Evolutionary conservation across 2,888 invertebrate species (phyloP).

Genomic region (Podotricha telesiphe): DNA sequence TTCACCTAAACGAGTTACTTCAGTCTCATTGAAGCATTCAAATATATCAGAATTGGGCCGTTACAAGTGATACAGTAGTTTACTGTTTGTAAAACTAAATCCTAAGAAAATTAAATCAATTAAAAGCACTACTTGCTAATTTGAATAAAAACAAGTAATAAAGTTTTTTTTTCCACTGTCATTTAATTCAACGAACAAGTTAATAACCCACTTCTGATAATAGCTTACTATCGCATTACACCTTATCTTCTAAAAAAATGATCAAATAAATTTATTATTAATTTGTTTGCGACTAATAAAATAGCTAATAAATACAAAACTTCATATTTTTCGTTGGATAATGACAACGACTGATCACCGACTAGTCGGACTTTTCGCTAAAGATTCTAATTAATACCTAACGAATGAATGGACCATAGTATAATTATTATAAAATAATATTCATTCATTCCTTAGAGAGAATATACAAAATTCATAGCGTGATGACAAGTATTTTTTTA

Average conservation of each 20-base stretch:
- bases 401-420: not conserved
- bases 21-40: constrained; percentile 62
- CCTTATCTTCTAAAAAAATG: not conserved
- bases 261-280: not conserved
- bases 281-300: not conserved
- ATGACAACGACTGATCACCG: not conserved
- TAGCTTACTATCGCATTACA: constrained; percentile 4
- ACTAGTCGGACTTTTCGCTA: not conserved
- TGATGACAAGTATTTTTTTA: too few species aligned
- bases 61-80: not conserved
- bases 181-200: not conserved
- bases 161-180: not conserved
- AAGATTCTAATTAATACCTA: not conserved
- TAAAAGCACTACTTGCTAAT: not conserved
- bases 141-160: too few species aligned
- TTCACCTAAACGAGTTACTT: constrained; percentile 50
- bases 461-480: not conserved
- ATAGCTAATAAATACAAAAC: not conserved
- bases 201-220: constrained; percentile 13
- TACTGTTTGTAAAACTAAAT: not conserved
- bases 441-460: not conserved
- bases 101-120: not conserved
- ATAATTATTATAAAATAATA: not conserved
- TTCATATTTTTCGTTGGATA: not conserved
- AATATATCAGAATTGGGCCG: constrained; percentile 21